phyloP scores from a whole-genome alignment of 1,140 invertebrate genomes.

The Temnothorax longispinosus region DNA sequence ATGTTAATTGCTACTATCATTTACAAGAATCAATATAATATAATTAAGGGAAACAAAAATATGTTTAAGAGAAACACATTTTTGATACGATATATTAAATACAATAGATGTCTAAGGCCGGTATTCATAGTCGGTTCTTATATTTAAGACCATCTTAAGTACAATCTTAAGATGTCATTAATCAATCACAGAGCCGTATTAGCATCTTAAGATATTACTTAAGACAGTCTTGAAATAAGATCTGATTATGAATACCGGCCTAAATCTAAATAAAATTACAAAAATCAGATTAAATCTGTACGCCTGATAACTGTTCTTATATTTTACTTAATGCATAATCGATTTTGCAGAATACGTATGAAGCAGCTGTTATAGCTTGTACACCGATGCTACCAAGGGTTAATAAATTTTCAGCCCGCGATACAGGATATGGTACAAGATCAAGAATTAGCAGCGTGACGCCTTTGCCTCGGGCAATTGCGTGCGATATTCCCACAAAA shows the following conservation, averaged over 20 bases:
- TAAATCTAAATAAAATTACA: neutral
- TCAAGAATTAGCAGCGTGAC: slow-evolving; percentile 23
- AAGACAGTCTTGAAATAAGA: too few relatives aligned
- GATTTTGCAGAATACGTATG: neutral
- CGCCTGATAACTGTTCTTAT: neutral
- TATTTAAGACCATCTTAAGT: too few relatives aligned
- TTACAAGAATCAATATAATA: neutral
- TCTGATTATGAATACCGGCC: too few relatives aligned
- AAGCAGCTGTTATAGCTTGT: neutral
- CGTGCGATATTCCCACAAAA: slow-evolving; percentile 30
- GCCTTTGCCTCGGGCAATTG: too few relatives aligned
- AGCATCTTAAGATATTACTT: too few relatives aligned
- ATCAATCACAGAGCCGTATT: too few relatives aligned
- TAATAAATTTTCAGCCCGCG: neutral
- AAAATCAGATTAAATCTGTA: neutral
- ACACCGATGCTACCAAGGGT: neutral
- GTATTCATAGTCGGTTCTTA: too few relatives aligned
- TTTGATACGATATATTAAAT: neutral
- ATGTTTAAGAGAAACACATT: neutral
- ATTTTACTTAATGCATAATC: neutral
- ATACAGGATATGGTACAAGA: slow-evolving; percentile 9
- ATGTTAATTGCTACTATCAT: neutral
- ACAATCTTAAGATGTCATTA: too few relatives aligned
- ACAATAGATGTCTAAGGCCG: too few relatives aligned
- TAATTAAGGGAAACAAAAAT: neutral